A percentile compares a stretch with the other conserved stretches of the same genome.
phyloP scores from a whole-genome alignment of 2,113 vertebrate genomes.

The Gambusia affinis region DNA sequence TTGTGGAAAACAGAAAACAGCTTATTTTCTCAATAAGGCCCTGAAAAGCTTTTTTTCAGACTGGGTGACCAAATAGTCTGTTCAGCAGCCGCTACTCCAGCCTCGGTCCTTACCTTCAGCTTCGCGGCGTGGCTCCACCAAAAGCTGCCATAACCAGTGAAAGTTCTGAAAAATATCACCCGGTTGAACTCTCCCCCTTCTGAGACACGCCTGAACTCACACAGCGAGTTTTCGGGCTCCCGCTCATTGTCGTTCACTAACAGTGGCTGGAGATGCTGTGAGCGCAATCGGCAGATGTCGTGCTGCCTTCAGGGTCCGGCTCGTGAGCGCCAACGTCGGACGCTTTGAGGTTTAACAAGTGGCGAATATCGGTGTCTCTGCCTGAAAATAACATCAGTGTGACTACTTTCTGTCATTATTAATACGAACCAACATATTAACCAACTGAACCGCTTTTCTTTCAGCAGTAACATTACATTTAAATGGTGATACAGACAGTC shows the following conservation, averaged over 20 bases:
- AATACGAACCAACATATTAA: background rate
- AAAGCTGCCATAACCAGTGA: conserved; percentile 49
- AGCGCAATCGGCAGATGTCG: conserved; percentile 26
- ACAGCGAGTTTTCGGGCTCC: conserved; percentile 40
- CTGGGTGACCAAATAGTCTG: too few species aligned
- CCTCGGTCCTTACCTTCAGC: conserved; percentile 53
- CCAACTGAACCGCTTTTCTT: background rate
- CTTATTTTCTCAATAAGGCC: too few species aligned
- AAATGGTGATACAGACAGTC: too few species aligned
- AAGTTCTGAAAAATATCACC: conserved; percentile 28
- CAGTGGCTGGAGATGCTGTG: conserved; percentile 43
- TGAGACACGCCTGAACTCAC: conserved; percentile 36
- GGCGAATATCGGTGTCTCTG: background rate
- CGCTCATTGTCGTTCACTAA: conserved; percentile 36
- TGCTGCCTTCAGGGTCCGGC: conserved; percentile 44
- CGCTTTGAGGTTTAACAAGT: too few species aligned
- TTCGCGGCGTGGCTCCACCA: conserved; percentile 54
- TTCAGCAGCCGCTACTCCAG: too few species aligned
- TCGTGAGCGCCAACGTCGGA: background rate
- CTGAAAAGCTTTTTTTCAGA: too few species aligned
- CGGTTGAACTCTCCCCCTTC: conserved; percentile 13
- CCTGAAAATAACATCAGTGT: background rate
- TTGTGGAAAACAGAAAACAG: too few species aligned
- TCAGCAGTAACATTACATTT: background rate
- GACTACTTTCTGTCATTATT: background rate